Conservation (phyloP, 2,888 invertebrate genomes). For the Himalopsyche kuldschensis region DNA sequence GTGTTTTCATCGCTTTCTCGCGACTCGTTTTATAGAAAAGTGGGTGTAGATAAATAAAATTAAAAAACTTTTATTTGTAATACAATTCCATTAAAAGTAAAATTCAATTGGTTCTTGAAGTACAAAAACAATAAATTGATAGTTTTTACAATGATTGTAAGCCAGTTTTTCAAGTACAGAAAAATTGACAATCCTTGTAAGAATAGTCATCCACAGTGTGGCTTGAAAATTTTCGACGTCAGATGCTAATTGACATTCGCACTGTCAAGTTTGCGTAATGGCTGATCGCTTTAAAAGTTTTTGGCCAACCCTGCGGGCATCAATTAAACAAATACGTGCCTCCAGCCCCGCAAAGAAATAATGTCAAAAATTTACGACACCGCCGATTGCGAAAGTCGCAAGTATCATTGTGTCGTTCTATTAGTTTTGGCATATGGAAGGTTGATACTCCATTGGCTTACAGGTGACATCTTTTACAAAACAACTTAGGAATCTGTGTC, state of each 20-base stretch:
- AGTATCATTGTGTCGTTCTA: not conserved
- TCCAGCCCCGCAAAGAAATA: not conserved
- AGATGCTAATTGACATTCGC: constrained; percentile 17
- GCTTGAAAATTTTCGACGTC: not conserved
- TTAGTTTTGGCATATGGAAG: not conserved
- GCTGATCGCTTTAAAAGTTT: constrained; percentile 19
- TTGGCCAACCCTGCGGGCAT: constrained; percentile 18
- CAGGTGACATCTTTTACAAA: not conserved
- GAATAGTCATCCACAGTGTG: not conserved
- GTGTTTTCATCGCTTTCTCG: too few relatives aligned
- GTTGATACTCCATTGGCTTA: not conserved
- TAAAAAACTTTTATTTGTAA: too few relatives aligned
- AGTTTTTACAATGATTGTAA: too few relatives aligned
- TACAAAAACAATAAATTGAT: too few relatives aligned
- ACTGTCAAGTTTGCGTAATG: constrained; percentile 16
- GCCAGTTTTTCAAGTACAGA: too few relatives aligned
- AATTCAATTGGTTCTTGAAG: too few relatives aligned
- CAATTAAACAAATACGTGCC: constrained; percentile 22
- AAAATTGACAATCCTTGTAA: not conserved
- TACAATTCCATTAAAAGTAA: too few relatives aligned
- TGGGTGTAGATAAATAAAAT: too few relatives aligned
- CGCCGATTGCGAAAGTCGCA: not conserved
- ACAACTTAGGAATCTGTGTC: too few relatives aligned
- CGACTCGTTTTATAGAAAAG: too few relatives aligned
- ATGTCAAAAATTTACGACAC: not conserved